These are phyloP conservation scores for Panthera leo DNA, from an alignment of 2,113 vertebrate species.

Conservation along the genomic window DNA sequence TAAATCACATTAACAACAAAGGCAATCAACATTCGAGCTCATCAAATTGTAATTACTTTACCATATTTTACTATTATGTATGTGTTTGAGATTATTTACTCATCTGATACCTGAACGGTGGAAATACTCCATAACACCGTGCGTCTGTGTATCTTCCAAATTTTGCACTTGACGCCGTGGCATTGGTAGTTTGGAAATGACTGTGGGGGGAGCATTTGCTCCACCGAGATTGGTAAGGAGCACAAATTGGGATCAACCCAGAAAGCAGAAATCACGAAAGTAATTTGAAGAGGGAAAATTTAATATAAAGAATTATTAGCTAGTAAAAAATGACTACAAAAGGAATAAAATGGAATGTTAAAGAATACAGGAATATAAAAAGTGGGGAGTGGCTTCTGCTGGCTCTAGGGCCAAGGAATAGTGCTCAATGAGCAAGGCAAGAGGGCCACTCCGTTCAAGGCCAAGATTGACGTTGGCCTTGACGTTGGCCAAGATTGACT, in stretches of 20 bases:
- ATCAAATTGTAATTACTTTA: conserved; percentile 38
- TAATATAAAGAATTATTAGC: neutral
- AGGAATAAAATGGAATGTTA: neutral
- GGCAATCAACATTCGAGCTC: neutral
- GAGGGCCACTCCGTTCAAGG: neutral
- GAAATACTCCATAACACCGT: neutral
- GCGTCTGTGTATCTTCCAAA: neutral
- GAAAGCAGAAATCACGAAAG: neutral
- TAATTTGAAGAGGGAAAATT: neutral
- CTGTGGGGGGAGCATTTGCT: neutral
- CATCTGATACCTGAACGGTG: neutral
- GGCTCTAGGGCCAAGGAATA: neutral
- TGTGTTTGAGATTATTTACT: neutral
- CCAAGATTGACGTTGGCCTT: neutral
- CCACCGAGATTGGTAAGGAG: neutral
- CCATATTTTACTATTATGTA: neutral
- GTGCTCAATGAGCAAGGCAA: neutral
- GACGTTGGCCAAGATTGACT: too few species aligned
- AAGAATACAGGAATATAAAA: neutral
- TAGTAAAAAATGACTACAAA: neutral
- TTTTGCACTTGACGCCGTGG: neutral
- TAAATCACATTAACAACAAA: neutral
- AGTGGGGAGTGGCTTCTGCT: too few species aligned
- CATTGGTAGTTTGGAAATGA: neutral
- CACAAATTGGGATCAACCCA: neutral